phyloP scores from a whole-genome alignment of 2,113 vertebrate species.

The Hemicordylus capensis region DNA sequence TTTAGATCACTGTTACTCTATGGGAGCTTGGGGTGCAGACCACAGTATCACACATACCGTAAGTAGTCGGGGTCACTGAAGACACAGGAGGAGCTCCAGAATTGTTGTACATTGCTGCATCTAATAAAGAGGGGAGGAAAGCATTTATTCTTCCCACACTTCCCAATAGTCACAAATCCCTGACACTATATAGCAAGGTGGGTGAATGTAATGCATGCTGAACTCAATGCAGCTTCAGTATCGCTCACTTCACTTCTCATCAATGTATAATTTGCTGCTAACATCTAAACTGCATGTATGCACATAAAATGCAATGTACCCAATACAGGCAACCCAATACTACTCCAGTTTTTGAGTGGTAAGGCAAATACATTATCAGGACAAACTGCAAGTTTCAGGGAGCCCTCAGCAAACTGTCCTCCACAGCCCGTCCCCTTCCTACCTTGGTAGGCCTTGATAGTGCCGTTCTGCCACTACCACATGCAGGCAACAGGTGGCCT shows the following conservation, averaged over 20 bases:
- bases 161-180: neutral
- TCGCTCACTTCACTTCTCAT: neutral
- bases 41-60: conserved; percentile 67
- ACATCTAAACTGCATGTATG: neutral
- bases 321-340: neutral
- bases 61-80: conserved; percentile 80
- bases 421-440: too few relatives aligned
- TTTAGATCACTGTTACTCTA: neutral
- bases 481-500: too few relatives aligned
- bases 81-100: conserved; percentile 77
- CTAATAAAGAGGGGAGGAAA: conserved; percentile 65
- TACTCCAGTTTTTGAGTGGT: neutral
- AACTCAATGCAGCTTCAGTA: neutral
- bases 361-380: neutral
- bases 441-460: too few relatives aligned
- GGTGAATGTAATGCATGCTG: neutral
- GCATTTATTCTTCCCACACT: neutral
- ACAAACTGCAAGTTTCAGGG: too few relatives aligned
- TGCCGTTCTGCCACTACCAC: too few relatives aligned
- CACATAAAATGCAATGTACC: too few relatives aligned
- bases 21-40: too few relatives aligned
- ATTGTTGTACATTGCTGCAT: conserved; percentile 94
- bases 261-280: neutral
- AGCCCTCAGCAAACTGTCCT: too few relatives aligned
- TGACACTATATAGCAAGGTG: neutral